Evolutionary conservation across 2,888 invertebrate genomes (phyloP).

Genomic region (Sylvicola cinctus): DNA sequence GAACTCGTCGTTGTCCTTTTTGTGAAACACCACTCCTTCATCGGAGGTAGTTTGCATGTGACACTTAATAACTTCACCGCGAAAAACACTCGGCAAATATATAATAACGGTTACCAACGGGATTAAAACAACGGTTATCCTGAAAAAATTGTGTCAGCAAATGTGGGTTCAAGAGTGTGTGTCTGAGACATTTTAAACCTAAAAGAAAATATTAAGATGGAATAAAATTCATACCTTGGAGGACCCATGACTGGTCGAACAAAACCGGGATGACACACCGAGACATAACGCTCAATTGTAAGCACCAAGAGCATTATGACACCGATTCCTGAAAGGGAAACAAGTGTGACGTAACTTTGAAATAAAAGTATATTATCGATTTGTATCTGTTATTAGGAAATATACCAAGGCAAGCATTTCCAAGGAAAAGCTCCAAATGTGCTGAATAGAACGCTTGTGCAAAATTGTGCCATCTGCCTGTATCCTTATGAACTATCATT

Average conservation of each 20-base stretch:
- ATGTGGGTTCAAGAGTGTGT: too few species aligned
- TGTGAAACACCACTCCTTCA: constrained; percentile 35
- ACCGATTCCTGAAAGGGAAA: constrained; percentile 32
- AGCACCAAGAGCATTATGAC: constrained; percentile 55
- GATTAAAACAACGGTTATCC: constrained; percentile 38
- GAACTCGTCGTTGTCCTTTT: constrained; percentile 29
- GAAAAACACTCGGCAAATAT: constrained; percentile 46
- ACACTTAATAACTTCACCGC: constrained; percentile 36
- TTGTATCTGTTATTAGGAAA: background rate
- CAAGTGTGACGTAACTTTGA: background rate
- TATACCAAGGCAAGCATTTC: constrained; percentile 48
- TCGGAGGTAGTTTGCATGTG: constrained; percentile 25
- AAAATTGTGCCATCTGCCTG: constrained; percentile 40
- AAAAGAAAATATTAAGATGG: too few species aligned
- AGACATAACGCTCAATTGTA: constrained; percentile 52
- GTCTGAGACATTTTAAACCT: too few species aligned
- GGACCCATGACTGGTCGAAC: constrained; percentile 42
- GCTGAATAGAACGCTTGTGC: constrained; percentile 46
- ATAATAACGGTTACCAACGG: constrained; percentile 41
- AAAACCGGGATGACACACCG: constrained; percentile 51
- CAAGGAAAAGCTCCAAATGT: constrained; percentile 46
- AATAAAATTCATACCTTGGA: constrained; percentile 25
- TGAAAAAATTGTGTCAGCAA: too few species aligned
- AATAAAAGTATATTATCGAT: background rate
- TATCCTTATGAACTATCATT: constrained; percentile 40